phyloP scores from a whole-genome alignment of 2,797 vertebrate genomes.

The Xenentodon cancila region DNA sequence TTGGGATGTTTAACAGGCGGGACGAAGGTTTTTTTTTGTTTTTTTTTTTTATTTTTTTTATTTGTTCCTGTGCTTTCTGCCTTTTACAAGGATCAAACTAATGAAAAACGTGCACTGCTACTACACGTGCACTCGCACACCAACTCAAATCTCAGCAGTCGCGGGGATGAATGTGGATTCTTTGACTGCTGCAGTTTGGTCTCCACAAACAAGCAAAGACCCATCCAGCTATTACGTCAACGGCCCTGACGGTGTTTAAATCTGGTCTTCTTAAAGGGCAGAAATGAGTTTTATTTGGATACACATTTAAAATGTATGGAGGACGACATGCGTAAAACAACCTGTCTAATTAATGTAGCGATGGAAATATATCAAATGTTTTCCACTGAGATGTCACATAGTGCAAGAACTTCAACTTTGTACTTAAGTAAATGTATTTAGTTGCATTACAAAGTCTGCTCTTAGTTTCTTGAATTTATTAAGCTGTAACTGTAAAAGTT shows the following conservation, averaged over 20 bases:
- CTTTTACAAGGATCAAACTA: slow-evolving; percentile 44
- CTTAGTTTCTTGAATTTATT: no score
- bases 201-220: background rate
- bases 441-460: no score
- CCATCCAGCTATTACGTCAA: background rate
- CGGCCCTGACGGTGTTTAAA: background rate
- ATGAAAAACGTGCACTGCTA: slow-evolving; percentile 31
- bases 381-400: no score
- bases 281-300: background rate
- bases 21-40: slow-evolving; percentile 21
- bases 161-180: background rate
- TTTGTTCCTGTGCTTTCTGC: background rate
- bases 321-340: no score
- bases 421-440: no score
- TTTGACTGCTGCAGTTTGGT: slow-evolving; percentile 1
- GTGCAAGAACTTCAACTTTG: no score
- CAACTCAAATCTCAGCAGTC: background rate
- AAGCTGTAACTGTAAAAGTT: no score
- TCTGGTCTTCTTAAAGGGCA: background rate
- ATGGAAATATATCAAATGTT: no score
- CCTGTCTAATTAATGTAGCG: no score
- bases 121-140: background rate
- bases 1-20: slow-evolving; percentile 43
- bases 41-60: no score
- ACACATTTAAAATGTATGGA: no score